A percentile compares a stretch with the other conserved stretches of the same genome.
Evolutionary conservation across 2,888 invertebrate species (phyloP).

Genomic region (Petrolisthes manimaculis): DNA sequence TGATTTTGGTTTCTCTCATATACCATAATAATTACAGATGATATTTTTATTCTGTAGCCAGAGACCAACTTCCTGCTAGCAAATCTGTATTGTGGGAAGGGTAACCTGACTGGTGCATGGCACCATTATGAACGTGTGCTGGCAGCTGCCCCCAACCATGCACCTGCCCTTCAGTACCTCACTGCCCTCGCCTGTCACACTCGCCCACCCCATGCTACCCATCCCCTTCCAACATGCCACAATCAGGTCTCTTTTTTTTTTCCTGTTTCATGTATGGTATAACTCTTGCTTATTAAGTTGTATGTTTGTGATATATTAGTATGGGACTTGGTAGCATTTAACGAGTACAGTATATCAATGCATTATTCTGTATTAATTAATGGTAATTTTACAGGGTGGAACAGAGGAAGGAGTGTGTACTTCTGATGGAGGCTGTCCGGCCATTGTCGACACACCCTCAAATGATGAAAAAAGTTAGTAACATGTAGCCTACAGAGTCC

Average conservation of each 20-base stretch:
- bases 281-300: background rate
- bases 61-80: slow-evolving; percentile 79
- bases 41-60: slow-evolving; percentile 72
- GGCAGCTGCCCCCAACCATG: slow-evolving; percentile 57
- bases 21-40: background rate
- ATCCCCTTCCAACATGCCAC: slow-evolving; percentile 50
- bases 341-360: background rate
- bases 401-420: slow-evolving; percentile 55
- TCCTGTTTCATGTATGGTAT: background rate
- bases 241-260: slow-evolving; percentile 44
- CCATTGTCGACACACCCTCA: slow-evolving; percentile 10
- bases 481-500: background rate
- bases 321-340: background rate
- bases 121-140: slow-evolving; percentile 67
- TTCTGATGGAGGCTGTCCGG: slow-evolving; percentile 56
- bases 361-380: background rate
- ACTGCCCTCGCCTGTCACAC: slow-evolving; percentile 65
- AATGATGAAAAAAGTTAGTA: slow-evolving; percentile 54
- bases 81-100: slow-evolving; percentile 77
- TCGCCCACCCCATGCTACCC: slow-evolving; percentile 49
- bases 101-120: slow-evolving; percentile 76
- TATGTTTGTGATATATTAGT: background rate
- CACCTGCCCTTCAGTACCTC: slow-evolving; percentile 56
- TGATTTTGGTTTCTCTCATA: too few species aligned
- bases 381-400: slow-evolving; percentile 33